Percentiles rank a stretch among this genome's conserved stretches.
phyloP scores from a whole-genome alignment of 2,113 vertebrate species.

The Lathamus discolor region DNA sequence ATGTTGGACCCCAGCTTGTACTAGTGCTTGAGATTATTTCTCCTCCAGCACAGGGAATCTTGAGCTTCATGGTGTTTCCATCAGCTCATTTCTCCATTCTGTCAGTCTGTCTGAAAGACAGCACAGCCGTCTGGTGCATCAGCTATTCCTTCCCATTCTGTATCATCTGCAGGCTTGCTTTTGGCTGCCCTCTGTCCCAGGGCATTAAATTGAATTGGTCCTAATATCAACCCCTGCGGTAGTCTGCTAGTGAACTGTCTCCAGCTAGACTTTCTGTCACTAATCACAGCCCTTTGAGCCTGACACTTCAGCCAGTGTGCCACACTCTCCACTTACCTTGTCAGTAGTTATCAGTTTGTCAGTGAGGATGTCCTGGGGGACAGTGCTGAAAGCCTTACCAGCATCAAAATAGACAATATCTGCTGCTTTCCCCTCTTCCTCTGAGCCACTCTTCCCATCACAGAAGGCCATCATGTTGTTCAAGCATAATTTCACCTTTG shows the following conservation, averaged over 20 bases:
- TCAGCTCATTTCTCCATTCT: neutral
- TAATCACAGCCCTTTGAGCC: neutral
- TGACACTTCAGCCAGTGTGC: neutral
- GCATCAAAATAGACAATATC: neutral
- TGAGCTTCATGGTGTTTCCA: rapidly evolving
- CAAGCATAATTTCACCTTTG: neutral
- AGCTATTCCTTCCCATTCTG: rapidly evolving
- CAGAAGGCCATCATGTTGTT: neutral
- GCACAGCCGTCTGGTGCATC: neutral
- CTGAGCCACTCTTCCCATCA: neutral
- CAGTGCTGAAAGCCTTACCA: neutral
- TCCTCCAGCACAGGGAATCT: neutral
- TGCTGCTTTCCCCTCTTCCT: neutral
- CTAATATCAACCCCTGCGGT: neutral
- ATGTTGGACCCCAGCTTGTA: neutral
- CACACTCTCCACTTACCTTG: neutral
- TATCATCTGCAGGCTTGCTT: neutral
- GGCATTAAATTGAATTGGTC: no score
- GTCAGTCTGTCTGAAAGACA: neutral
- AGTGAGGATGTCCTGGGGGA: neutral
- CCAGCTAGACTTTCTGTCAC: neutral
- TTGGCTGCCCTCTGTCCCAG: neutral
- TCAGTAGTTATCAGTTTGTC: rapidly evolving
- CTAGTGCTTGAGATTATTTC: neutral
- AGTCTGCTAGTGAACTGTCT: neutral